phyloP scores from a whole-genome alignment of 2,888 invertebrate species.

The Archips crataeganus region DNA sequence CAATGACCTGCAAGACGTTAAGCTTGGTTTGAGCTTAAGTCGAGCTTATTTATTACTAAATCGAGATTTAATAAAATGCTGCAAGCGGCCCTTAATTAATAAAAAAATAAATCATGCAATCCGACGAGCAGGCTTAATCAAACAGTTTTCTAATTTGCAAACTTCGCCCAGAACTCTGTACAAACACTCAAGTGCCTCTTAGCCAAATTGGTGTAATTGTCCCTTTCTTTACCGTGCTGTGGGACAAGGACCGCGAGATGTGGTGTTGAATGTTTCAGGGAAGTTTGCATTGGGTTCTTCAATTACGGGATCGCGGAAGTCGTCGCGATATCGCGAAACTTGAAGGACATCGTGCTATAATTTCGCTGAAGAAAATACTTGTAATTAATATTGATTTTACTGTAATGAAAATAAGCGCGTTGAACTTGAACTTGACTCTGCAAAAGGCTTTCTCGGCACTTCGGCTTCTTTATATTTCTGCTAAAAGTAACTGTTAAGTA shows the following conservation, averaged over 20 bases:
- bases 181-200: constrained; percentile 10
- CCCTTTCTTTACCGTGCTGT: constrained; percentile 4
- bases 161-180: constrained; percentile 27
- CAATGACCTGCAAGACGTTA: too few species aligned
- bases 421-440: too few species aligned
- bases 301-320: constrained; percentile 9
- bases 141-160: constrained; percentile 37
- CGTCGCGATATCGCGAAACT: background rate
- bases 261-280: background rate
- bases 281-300: constrained; percentile 8
- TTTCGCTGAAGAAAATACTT: background rate
- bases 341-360: background rate
- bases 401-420: too few species aligned
- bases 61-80: too few species aligned
- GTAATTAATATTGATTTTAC: background rate
- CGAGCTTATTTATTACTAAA: too few species aligned
- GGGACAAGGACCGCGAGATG: background rate
- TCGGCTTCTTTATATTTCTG: too few species aligned
- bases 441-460: too few species aligned
- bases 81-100: too few species aligned
- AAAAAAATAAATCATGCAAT: constrained; percentile 29
- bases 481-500: too few species aligned
- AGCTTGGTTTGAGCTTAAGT: too few species aligned
- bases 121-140: constrained; percentile 21
- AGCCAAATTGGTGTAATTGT: constrained; percentile 23